Percentiles rank a stretch among this genome's conserved stretches.
phyloP scores from a whole-genome alignment of 2,113 vertebrate genomes.

The Leptosomus discolor region DNA sequence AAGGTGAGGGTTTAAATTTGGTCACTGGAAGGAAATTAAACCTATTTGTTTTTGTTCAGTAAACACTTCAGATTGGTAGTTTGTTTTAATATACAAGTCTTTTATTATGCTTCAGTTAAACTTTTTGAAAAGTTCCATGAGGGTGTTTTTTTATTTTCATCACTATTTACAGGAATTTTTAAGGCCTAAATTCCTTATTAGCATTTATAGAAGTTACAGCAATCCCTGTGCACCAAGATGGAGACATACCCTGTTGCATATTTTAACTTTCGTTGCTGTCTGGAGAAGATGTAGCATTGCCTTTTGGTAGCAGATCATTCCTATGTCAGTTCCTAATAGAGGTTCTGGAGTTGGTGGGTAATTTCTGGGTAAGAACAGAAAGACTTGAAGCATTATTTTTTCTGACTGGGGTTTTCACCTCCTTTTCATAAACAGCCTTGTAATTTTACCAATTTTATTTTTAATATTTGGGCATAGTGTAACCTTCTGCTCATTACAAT shows the following conservation, averaged over 20 bases:
- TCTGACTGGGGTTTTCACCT: neutral
- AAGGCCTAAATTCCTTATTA: neutral
- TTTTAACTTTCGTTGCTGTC: neutral
- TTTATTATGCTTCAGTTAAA: neutral
- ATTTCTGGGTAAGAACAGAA: neutral
- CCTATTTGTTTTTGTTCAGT: conserved; percentile 17
- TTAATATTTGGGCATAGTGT: neutral
- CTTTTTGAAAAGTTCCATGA: neutral
- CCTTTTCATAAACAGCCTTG: neutral
- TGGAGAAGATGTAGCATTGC: neutral
- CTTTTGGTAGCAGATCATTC: neutral
- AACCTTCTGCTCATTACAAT: neutral
- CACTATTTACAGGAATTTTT: neutral
- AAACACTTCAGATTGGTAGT: conserved; percentile 13
- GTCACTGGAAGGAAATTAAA: conserved; percentile 45
- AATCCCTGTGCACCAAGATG: neutral
- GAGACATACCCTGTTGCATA: neutral
- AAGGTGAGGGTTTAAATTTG: conserved; percentile 66
- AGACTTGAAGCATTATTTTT: neutral
- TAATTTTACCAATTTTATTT: neutral
- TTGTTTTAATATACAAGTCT: conserved; percentile 8
- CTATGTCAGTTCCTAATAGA: neutral
- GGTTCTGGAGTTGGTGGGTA: neutral
- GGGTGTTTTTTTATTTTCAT: neutral
- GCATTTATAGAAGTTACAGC: neutral